phyloP scores from a whole-genome alignment of 1,140 invertebrate genomes.

The Sweltsa coloradensis region DNA sequence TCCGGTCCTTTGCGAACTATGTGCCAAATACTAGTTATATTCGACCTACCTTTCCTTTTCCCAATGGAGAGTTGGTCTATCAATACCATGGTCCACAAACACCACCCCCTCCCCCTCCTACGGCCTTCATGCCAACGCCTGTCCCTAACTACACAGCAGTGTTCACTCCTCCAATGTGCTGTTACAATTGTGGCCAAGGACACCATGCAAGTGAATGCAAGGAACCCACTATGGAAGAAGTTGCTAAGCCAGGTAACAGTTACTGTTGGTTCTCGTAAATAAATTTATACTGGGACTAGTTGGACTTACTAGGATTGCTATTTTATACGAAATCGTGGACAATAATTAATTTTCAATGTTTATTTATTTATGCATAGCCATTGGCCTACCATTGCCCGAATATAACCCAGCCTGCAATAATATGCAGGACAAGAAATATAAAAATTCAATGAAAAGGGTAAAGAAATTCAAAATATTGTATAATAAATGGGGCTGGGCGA shows the following conservation, averaged over 20 bases:
- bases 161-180: conserved; percentile 37
- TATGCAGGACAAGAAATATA: too few species aligned
- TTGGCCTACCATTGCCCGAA: too few species aligned
- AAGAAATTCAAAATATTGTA: too few species aligned
- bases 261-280: neutral
- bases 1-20: too few species aligned
- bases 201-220: conserved; percentile 75
- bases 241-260: conserved; percentile 48
- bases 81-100: conserved; percentile 11
- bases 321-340: conserved; percentile 20
- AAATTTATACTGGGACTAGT: conserved; percentile 12
- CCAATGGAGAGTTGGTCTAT: conserved; percentile 12
- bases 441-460: too few species aligned
- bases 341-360: conserved; percentile 16
- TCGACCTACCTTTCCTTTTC: conserved; percentile 9
- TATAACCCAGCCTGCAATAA: too few species aligned
- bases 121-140: conserved; percentile 30
- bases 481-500: too few species aligned
- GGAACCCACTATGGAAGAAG: conserved; percentile 77
- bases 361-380: conserved; percentile 18
- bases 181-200: conserved; percentile 62
- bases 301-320: conserved; percentile 20
- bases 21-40: too few species aligned
- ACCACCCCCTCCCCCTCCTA: conserved; percentile 32
- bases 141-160: conserved; percentile 30